Conservation (phyloP, 30 jellyfish, hydroid and myxozoan genomes). For the Hydra vulgaris region DNA sequence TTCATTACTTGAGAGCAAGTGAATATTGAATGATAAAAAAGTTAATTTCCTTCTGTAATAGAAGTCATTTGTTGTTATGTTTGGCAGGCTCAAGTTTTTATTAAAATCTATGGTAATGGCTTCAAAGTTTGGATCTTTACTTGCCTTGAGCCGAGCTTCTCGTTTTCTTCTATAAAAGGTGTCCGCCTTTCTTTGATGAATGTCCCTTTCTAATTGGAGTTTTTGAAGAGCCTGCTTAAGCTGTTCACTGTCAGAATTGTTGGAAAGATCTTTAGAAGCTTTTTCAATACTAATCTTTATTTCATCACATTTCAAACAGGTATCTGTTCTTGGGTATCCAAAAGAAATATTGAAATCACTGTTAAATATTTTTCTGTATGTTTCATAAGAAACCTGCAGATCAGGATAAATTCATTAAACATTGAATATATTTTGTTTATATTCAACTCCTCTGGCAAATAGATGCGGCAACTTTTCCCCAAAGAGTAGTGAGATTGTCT, state of each 20-base stretch:
- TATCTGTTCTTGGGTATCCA: not conserved
- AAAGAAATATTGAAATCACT: not conserved
- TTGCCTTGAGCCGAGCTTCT: no score
- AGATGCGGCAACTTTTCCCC: not conserved
- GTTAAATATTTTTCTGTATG: not conserved
- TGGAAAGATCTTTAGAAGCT: not conserved
- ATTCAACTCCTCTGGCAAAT: not conserved
- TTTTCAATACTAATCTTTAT: not conserved
- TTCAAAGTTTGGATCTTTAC: not conserved
- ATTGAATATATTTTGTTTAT: not conserved
- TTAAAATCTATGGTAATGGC: not conserved
- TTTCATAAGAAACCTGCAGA: not conserved
- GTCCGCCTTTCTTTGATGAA: not conserved
- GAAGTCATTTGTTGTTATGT: not conserved
- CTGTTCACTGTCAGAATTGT: not conserved
- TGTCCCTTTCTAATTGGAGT: not conserved
- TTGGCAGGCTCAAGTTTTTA: not conserved
- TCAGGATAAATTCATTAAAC: not conserved
- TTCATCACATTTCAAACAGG: not conserved
- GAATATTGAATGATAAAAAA: not conserved
- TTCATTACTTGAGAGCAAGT: not conserved
- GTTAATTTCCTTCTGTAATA: not conserved
- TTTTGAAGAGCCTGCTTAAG: not conserved
- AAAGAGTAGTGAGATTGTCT: not conserved
- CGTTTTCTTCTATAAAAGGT: not conserved